Conservation (phyloP, 1,140 invertebrate genomes). For the Pinna nobilis region DNA sequence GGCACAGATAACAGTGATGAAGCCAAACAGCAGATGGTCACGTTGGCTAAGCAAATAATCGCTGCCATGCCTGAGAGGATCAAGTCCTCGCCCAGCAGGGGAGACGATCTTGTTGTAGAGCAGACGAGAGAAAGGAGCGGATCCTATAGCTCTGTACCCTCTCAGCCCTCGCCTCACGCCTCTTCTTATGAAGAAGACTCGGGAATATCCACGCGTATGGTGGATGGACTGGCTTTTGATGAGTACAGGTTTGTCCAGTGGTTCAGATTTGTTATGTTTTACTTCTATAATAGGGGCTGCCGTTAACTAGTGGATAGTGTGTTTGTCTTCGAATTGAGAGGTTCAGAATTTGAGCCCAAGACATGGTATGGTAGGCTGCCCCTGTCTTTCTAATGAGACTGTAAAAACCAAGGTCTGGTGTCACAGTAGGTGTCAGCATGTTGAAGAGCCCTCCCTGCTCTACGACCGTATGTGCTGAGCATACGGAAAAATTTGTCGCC, state of each 20-base stretch:
- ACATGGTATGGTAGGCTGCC: too few species aligned
- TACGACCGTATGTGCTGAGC: too few species aligned
- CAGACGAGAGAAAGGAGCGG: conserved; percentile 63
- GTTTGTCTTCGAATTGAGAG: too few species aligned
- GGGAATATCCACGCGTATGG: conserved; percentile 72
- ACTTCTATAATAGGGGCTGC: too few species aligned
- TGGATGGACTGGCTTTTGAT: conserved; percentile 71
- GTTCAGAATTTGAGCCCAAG: too few species aligned
- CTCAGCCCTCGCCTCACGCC: conserved; percentile 64
- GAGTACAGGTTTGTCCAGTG: conserved; percentile 68
- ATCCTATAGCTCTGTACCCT: conserved; percentile 70
- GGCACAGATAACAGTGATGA: conserved; percentile 79
- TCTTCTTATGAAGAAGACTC: conserved; percentile 72
- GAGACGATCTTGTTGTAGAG: conserved; percentile 52
- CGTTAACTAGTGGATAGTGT: too few species aligned
- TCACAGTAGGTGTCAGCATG: too few species aligned
- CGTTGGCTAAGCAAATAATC: conserved; percentile 97
- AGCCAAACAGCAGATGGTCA: conserved; percentile 88
- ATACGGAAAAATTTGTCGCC: too few species aligned
- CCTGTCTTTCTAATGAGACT: too few species aligned
- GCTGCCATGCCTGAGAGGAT: conserved; percentile 97
- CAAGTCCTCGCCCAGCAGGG: conserved; percentile 78
- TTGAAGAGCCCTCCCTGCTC: too few species aligned
- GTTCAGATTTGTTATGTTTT: too few species aligned
- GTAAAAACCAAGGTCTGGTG: too few species aligned